phyloP scores from a whole-genome alignment of 2,888 invertebrate genomes.

The Actias luna region DNA sequence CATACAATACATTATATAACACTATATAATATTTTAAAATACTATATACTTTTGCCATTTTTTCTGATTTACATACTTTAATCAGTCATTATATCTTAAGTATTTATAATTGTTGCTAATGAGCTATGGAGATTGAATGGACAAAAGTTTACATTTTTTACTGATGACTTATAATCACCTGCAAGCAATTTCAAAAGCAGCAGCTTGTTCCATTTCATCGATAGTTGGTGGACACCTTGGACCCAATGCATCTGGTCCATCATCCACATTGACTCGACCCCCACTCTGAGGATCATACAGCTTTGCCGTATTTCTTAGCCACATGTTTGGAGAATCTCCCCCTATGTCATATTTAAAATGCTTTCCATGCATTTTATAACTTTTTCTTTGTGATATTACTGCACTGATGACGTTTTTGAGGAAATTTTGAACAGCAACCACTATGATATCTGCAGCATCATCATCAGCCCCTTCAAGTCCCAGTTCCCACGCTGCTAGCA shows the following conservation, averaged over 20 bases:
- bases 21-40: too few relatives aligned
- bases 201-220: constrained; percentile 88
- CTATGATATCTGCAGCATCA: constrained; percentile 90
- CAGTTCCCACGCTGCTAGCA: constrained; percentile 94
- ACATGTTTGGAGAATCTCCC: constrained; percentile 89
- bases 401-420: constrained; percentile 91
- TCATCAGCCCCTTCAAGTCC: constrained; percentile 93
- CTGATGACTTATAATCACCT: constrained; percentile 46
- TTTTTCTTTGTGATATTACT: constrained; percentile 90
- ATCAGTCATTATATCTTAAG: neutral
- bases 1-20: too few relatives aligned
- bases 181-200: constrained; percentile 88
- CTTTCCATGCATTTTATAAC: constrained; percentile 88
- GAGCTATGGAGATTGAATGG: neutral
- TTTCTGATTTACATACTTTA: neutral
- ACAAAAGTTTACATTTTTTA: neutral
- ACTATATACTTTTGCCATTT: too few relatives aligned
- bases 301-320: constrained; percentile 87
- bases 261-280: constrained; percentile 80
- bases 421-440: constrained; percentile 89
- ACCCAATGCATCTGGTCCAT: constrained; percentile 83
- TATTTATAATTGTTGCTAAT: neutral
- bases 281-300: constrained; percentile 84
- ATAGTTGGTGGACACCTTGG: constrained; percentile 86
- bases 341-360: constrained; percentile 91